Evolutionary conservation across 2,888 invertebrate species (phyloP).

Genomic region (Acanthosepion esculentum): DNA sequence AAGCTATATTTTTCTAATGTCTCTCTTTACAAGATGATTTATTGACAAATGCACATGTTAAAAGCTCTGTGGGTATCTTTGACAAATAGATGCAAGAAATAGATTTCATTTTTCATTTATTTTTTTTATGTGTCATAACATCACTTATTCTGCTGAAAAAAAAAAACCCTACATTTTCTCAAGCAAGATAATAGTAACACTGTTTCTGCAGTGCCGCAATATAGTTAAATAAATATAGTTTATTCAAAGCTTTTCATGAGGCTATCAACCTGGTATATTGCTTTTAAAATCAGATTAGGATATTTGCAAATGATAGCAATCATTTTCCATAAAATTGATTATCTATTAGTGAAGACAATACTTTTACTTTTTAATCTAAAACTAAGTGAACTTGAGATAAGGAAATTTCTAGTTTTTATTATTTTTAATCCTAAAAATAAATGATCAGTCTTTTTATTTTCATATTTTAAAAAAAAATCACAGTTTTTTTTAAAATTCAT

Average conservation of each 20-base stretch:
- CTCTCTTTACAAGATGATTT: neutral
- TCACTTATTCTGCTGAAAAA: neutral
- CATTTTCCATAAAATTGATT: too few relatives aligned
- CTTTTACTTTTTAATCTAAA: too few relatives aligned
- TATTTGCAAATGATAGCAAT: too few relatives aligned
- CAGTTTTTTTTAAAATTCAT: too few relatives aligned
- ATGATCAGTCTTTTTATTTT: too few relatives aligned
- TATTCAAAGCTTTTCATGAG: neutral
- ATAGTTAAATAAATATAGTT: neutral
- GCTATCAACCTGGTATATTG: neutral
- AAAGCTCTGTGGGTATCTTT: neutral
- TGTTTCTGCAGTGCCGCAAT: neutral
- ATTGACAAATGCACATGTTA: neutral
- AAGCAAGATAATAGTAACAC: neutral
- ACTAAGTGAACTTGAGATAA: too few relatives aligned
- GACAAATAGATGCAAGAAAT: neutral
- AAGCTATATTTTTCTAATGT: neutral
- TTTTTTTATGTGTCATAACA: neutral
- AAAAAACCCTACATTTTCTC: neutral
- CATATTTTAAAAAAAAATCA: too few relatives aligned
- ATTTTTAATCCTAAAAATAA: too few relatives aligned
- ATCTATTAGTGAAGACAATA: too few relatives aligned
- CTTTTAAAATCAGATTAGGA: neutral
- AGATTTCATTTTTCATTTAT: neutral
- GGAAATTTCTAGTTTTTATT: too few relatives aligned